Evolutionary conservation across 2,888 invertebrate genomes (phyloP).

Genomic region (Amphimallon solstitiale): DNA sequence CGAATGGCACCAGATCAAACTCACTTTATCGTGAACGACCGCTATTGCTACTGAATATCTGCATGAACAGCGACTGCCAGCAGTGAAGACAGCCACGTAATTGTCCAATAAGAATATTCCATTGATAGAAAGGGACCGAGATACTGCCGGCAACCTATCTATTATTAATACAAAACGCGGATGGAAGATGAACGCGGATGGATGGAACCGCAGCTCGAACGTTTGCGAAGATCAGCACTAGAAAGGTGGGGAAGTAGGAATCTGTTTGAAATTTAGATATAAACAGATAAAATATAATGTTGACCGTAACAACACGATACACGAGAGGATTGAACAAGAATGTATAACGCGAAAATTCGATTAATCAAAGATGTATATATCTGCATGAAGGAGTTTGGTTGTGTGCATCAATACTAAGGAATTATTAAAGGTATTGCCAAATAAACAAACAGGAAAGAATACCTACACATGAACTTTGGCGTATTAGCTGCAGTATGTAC

Average conservation of each 20-base stretch:
- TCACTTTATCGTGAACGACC: too few relatives aligned
- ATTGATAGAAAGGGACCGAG: constrained; percentile 3
- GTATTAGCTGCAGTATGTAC: constrained; percentile 22
- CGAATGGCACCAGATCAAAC: too few relatives aligned
- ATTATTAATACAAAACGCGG: too few relatives aligned
- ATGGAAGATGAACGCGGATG: neutral
- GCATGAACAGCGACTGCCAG: too few relatives aligned
- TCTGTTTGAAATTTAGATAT: constrained; percentile 4
- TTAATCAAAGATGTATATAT: constrained; percentile 12
- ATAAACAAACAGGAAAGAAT: constrained; percentile 10
- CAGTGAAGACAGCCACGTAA: too few relatives aligned
- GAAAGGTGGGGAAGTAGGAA: constrained; percentile 14
- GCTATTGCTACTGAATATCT: too few relatives aligned
- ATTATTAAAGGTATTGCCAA: neutral
- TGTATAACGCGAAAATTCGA: constrained; percentile 1
- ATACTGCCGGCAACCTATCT: neutral
- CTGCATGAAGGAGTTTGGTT: too few relatives aligned
- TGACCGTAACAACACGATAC: neutral
- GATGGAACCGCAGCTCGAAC: too few relatives aligned
- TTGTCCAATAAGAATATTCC: constrained; percentile 13
- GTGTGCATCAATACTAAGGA: too few relatives aligned
- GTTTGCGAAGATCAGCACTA: neutral
- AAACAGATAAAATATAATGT: constrained; percentile 7
- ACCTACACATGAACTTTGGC: constrained; percentile 20
- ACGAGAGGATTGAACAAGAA: neutral